Conservation (phyloP, 2,797 vertebrate species). For the Alfaro cultratus region DNA sequence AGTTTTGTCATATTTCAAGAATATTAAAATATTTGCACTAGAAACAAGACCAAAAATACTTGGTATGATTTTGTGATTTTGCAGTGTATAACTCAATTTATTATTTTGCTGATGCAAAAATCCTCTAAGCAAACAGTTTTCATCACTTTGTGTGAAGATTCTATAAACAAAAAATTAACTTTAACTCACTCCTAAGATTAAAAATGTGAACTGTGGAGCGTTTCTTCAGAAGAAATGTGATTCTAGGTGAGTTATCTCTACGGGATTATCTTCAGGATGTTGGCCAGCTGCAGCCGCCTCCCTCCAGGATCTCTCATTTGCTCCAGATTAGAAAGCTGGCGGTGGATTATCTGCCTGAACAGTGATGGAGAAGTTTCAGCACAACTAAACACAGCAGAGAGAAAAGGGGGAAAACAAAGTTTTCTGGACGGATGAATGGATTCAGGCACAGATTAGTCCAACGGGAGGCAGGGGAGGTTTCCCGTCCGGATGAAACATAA, state of each 20-base stretch:
- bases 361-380: neutral
- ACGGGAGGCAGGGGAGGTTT: too few species aligned
- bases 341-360: neutral
- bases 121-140: neutral
- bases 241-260: slow-evolving; percentile 26
- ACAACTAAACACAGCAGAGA: neutral
- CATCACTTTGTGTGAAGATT: neutral
- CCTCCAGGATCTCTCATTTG: slow-evolving; percentile 51
- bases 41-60: too few species aligned
- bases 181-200: neutral
- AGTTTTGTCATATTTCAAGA: too few species aligned
- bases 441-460: neutral
- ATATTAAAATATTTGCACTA: too few species aligned
- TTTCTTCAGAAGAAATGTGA: too few species aligned
- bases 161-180: neutral
- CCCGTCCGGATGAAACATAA: too few species aligned
- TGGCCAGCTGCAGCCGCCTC: slow-evolving; percentile 56
- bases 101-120: neutral
- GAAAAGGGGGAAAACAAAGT: neutral
- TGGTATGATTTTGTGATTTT: too few species aligned
- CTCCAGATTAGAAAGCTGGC: neutral
- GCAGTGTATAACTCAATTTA: neutral
- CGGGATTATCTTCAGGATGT: slow-evolving; percentile 61
- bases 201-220: neutral
- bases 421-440: neutral